phyloP scores from a whole-genome alignment of 2,113 vertebrate genomes.

The Solenodon paradoxus region DNA sequence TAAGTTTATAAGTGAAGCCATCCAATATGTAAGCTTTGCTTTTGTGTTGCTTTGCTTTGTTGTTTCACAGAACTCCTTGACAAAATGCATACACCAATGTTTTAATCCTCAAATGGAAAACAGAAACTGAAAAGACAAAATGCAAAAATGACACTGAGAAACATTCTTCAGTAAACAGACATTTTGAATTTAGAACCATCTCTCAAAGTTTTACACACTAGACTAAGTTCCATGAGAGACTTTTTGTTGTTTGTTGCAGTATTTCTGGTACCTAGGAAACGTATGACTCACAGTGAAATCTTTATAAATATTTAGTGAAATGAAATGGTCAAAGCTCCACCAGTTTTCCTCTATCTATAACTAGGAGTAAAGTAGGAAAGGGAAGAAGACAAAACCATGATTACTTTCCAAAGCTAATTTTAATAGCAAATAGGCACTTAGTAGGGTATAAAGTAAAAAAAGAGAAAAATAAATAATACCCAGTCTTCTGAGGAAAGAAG shows the following conservation, averaged over 20 bases:
- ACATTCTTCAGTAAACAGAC: background rate
- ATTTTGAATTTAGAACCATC: background rate
- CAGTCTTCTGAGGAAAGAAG: background rate
- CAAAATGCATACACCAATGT: background rate
- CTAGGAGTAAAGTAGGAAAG: background rate
- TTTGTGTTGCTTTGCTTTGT: background rate
- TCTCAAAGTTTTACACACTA: background rate
- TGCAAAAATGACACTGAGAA: background rate
- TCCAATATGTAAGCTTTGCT: background rate
- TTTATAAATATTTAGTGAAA: background rate
- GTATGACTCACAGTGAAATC: background rate
- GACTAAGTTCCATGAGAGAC: background rate
- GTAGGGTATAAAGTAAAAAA: background rate
- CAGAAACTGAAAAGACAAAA: slow-evolving; percentile 59
- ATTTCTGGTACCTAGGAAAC: background rate
- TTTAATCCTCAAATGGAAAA: slow-evolving; percentile 13
- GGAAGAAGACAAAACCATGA: background rate
- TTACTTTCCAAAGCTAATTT: background rate
- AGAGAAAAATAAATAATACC: background rate
- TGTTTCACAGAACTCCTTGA: background rate
- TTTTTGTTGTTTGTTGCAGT: background rate
- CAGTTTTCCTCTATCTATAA: background rate
- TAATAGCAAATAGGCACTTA: background rate
- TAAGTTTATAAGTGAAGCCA: background rate
- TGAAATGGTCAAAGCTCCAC: background rate